A percentile compares a stretch with the other conserved stretches of the same genome.
These are phyloP conservation scores for Stenichneumon culpator DNA, from an alignment of 2,888 invertebrate genomes.

Conservation along the genomic window DNA sequence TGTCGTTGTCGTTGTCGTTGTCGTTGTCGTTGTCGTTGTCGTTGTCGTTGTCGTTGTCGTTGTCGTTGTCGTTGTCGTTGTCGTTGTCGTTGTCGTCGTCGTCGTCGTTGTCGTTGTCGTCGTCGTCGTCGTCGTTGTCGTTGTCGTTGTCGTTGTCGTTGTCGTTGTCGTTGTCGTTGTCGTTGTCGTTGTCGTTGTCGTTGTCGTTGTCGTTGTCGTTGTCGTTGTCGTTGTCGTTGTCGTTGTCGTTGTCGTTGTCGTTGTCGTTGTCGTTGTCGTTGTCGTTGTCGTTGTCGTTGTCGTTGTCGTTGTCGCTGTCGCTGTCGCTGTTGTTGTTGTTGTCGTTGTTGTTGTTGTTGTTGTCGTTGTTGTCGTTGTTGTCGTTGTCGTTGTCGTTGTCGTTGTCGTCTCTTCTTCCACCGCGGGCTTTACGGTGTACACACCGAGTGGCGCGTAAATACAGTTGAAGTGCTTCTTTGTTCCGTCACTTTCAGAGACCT, in stretches of 20 bases:
- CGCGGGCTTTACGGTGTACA: background rate
- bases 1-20: constrained; percentile 5
- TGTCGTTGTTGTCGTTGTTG: constrained; percentile 15
- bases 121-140: constrained; percentile 23
- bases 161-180: too few relatives aligned
- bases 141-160: background rate
- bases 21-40: too few relatives aligned
- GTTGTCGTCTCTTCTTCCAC: constrained; percentile 46
- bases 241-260: too few relatives aligned
- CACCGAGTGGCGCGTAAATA: constrained; percentile 12
- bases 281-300: background rate
- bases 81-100: too few relatives aligned
- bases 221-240: too few relatives aligned
- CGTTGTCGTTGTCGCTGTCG: background rate
- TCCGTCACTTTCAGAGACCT: background rate
- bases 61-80: too few relatives aligned
- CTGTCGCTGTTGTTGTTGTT: too few relatives aligned
- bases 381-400: too few relatives aligned
- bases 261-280: too few relatives aligned
- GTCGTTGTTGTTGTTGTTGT: background rate
- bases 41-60: too few relatives aligned
- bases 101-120: too few relatives aligned
- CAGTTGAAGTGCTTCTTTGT: background rate
- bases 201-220: constrained; percentile 20
- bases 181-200: background rate